Percentiles rank a stretch among this genome's conserved stretches.
Conservation (phyloP, 2,113 vertebrate genomes). For the Machaerirhynchus nigripectus region DNA sequence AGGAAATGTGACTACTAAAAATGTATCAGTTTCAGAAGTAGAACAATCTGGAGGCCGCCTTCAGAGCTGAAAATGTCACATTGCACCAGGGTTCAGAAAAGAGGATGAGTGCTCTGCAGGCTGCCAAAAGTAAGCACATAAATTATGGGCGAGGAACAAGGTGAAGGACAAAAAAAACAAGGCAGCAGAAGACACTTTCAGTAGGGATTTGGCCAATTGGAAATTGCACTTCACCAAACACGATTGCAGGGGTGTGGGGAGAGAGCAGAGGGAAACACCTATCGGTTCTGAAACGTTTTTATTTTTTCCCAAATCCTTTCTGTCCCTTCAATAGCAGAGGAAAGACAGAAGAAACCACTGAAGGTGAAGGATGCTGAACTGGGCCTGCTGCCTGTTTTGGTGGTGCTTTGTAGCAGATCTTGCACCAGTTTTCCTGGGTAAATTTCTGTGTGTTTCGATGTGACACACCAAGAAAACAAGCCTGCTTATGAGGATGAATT, state of each 20-base stretch:
- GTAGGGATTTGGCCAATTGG: not conserved
- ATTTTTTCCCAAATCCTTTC: not conserved
- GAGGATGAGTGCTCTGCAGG: not conserved
- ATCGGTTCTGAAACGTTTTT: not conserved
- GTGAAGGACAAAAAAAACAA: not conserved
- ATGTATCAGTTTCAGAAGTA: not conserved
- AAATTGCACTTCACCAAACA: not conserved
- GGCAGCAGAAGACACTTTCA: not conserved
- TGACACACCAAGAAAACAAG: not conserved
- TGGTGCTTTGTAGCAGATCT: not conserved
- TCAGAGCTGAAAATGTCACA: not conserved
- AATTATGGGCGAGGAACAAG: not conserved
- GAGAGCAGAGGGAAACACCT: not conserved
- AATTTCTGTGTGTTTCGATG: not conserved
- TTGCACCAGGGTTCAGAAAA: not conserved
- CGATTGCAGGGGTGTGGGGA: fast-evolving
- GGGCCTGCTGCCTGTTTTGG: not conserved
- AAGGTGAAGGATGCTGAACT: not conserved
- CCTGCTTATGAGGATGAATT: not conserved
- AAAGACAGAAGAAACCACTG: not conserved
- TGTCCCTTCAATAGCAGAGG: not conserved
- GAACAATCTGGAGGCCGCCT: not conserved
- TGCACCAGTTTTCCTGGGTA: not conserved
- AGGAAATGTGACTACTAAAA: not conserved
- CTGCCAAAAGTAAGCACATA: not conserved